Conservation (phyloP, 2,113 vertebrate species). For the Myrmophylax atrothorax region DNA sequence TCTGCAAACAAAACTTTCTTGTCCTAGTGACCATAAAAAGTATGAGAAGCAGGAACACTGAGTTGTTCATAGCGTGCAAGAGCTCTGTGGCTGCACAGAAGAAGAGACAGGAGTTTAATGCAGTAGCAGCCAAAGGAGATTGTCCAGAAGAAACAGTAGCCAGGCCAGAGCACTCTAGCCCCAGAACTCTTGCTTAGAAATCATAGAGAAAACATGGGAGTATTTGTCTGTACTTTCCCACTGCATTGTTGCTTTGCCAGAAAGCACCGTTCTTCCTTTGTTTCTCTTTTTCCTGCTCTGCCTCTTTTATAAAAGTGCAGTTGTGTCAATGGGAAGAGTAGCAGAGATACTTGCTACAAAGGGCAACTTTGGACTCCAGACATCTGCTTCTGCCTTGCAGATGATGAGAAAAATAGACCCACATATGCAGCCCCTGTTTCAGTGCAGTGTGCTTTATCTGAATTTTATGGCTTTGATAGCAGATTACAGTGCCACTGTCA, state of each 20-base stretch:
- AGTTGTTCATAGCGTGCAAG: not conserved
- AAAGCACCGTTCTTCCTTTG: not conserved
- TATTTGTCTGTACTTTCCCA: not conserved
- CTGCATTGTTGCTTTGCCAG: not conserved
- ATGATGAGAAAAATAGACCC: not conserved
- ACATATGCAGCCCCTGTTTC: not conserved
- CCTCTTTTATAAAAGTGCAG: not conserved
- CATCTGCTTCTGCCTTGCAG: not conserved
- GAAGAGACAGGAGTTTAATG: not conserved
- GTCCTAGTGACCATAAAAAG: not conserved
- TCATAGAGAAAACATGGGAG: not conserved
- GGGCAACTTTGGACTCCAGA: not conserved
- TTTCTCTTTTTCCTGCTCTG: not conserved
- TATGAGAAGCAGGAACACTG: not conserved
- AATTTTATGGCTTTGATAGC: constrained; percentile 62
- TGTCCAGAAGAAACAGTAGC: not conserved
- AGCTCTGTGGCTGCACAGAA: not conserved
- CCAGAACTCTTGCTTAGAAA: not conserved
- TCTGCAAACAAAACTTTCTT: not conserved
- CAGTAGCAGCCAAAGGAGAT: not conserved
- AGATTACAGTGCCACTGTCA: not conserved
- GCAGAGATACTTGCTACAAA: not conserved
- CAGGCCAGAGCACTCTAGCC: not conserved
- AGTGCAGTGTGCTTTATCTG: constrained; percentile 34
- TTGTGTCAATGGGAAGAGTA: not conserved